phyloP scores from a whole-genome alignment of 2,797 vertebrate species.

The Protonibea diacanthus region DNA sequence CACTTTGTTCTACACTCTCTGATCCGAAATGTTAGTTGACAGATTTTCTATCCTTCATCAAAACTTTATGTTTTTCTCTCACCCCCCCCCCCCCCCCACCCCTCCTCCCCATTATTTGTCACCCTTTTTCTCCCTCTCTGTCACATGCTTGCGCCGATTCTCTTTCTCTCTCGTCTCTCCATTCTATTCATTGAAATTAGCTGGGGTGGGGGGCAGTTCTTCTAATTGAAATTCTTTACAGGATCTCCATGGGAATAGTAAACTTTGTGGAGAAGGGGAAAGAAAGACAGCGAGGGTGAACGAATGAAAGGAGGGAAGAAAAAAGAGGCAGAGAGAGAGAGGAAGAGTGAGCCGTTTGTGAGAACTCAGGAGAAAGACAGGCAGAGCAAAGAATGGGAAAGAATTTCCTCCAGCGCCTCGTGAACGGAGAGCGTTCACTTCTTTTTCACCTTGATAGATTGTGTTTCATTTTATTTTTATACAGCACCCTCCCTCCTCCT shows the following conservation, averaged over 20 bases:
- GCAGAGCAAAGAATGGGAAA: slow-evolving; percentile 53
- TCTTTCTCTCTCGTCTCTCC: slow-evolving; percentile 40
- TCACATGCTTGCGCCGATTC: slow-evolving; percentile 47
- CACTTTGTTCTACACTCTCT: slow-evolving; percentile 66
- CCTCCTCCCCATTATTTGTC: slow-evolving; percentile 43
- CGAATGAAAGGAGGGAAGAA: slow-evolving; percentile 50
- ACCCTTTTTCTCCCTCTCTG: slow-evolving; percentile 35
- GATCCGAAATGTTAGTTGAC: slow-evolving; percentile 59
- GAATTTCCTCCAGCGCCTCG: slow-evolving; percentile 47
- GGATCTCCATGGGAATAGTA: slow-evolving; percentile 85
- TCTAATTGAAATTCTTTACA: slow-evolving; percentile 88
- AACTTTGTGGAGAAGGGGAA: slow-evolving; percentile 80
- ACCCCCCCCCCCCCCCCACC: not conserved
- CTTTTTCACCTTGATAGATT: slow-evolving; percentile 64
- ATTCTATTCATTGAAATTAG: slow-evolving; percentile 75
- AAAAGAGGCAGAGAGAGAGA: slow-evolving; percentile 24
- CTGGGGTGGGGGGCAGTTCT: slow-evolving; percentile 52
- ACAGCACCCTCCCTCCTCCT: slow-evolving; percentile 1
- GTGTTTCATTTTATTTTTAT: slow-evolving; percentile 61
- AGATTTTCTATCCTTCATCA: slow-evolving; percentile 57
- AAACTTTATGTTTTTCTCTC: slow-evolving; percentile 55
- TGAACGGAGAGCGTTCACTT: slow-evolving; percentile 41
- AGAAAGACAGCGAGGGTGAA: slow-evolving; percentile 73
- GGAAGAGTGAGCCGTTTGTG: slow-evolving; percentile 63
- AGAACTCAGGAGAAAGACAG: slow-evolving; percentile 56